Conservation (phyloP, 2,888 invertebrate species). For the Xanthorhoe spadicearia region DNA sequence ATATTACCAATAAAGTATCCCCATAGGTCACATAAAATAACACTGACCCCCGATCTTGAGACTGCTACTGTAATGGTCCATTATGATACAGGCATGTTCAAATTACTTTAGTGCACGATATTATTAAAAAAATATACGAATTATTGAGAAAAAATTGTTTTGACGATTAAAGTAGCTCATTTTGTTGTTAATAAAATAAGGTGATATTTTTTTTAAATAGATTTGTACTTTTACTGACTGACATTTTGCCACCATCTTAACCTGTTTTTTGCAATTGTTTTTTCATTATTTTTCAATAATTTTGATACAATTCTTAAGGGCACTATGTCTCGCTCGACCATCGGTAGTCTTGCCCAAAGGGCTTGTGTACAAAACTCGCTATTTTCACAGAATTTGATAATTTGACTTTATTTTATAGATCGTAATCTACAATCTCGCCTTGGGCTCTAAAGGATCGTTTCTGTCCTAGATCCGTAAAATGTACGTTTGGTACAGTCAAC, state of each 20-base stretch:
- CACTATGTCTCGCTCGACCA: constrained; percentile 31
- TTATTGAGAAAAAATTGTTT: no score
- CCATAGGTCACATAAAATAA: constrained; percentile 30
- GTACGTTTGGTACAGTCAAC: constrained; percentile 37
- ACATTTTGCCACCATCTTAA: no score
- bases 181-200: no score
- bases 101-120: background rate
- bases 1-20: constrained; percentile 29
- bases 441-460: constrained; percentile 41
- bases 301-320: background rate
- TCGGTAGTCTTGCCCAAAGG: constrained; percentile 45
- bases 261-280: no score
- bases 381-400: constrained; percentile 68
- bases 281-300: no score
- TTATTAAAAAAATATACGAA: background rate
- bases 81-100: constrained; percentile 2
- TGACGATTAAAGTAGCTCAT: no score
- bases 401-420: constrained; percentile 68
- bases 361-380: constrained; percentile 54
- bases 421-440: constrained; percentile 57
- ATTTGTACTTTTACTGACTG: no score
- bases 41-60: constrained; percentile 20
- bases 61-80: constrained; percentile 17
- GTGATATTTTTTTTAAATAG: no score
- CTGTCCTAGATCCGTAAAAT: constrained; percentile 51